phyloP scores from a whole-genome alignment of 2,797 vertebrate genomes.

The Ptychadena robeensis region DNA sequence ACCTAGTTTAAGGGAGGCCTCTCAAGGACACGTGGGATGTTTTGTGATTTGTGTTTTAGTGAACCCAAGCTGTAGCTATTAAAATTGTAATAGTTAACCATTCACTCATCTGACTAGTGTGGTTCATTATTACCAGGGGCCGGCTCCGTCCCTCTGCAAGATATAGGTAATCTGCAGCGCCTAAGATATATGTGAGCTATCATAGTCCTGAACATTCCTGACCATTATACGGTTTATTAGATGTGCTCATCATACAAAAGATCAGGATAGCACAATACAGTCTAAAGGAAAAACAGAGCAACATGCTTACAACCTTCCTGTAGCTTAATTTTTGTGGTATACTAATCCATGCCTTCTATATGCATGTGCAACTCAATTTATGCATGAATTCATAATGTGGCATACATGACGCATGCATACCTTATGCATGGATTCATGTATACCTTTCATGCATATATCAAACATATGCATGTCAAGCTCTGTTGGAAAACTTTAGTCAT shows the following conservation, averaged over 20 bases:
- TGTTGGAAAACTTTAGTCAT: constrained; percentile 45
- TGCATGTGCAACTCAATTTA: constrained; percentile 59
- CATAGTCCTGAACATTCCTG: no score
- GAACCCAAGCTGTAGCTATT: no score
- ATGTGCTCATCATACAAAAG: not conserved
- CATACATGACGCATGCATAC: constrained; percentile 53
- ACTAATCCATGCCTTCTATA: constrained; percentile 34
- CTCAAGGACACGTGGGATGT: no score
- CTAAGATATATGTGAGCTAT: no score
- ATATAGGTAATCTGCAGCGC: no score
- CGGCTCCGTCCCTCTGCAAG: no score
- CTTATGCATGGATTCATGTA: constrained; percentile 55
- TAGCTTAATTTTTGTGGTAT: not conserved
- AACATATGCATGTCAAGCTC: constrained; percentile 37
- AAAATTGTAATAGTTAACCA: no score
- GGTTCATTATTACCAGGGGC: no score
- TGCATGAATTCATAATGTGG: constrained; percentile 39
- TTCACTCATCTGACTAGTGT: no score
- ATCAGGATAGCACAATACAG: not conserved
- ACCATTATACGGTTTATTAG: no score
- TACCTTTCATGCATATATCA: constrained; percentile 56
- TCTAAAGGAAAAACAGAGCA: not conserved
- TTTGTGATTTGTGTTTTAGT: no score
- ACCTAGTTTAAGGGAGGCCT: no score
- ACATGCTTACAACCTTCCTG: not conserved